Evolutionary conservation across 2,888 invertebrate genomes (phyloP).

Genomic region (Ormyrus thymus): DNA sequence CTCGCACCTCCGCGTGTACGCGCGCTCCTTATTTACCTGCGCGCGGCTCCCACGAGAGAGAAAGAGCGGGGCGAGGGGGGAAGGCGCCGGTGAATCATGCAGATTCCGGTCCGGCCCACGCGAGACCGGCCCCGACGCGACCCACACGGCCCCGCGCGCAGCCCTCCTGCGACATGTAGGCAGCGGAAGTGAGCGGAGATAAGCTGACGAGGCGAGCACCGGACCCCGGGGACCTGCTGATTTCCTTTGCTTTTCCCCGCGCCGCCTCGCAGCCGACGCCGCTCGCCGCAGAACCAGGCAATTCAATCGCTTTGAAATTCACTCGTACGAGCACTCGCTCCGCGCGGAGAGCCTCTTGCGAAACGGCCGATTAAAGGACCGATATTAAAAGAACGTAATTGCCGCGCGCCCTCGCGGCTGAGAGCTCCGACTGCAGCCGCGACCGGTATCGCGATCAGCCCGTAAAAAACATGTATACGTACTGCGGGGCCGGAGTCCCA

Average conservation of each 20-base stretch:
- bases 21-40: conserved; percentile 51
- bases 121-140: conserved; percentile 57
- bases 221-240: conserved; percentile 40
- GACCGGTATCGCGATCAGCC: conserved; percentile 26
- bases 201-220: not conserved
- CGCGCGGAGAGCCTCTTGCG: too few species aligned
- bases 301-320: too few species aligned
- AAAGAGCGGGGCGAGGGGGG: conserved; percentile 54
- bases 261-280: too few species aligned
- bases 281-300: too few species aligned
- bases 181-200: conserved; percentile 52
- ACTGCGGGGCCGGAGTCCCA: not conserved
- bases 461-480: conserved; percentile 32
- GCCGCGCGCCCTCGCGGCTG: conserved; percentile 12
- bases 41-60: conserved; percentile 14
- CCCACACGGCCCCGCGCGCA: conserved; percentile 43
- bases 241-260: not conserved
- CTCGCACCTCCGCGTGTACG: conserved; percentile 8
- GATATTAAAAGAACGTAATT: conserved; percentile 47
- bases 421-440: too few species aligned
- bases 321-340: too few species aligned
- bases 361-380: conserved; percentile 1
- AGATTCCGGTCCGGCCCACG: conserved; percentile 74
- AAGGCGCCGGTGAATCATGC: conserved; percentile 70
- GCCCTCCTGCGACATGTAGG: conserved; percentile 43